Evolutionary conservation across 2,113 vertebrate species (phyloP).

Genomic region (Oxyruncus cristatus): DNA sequence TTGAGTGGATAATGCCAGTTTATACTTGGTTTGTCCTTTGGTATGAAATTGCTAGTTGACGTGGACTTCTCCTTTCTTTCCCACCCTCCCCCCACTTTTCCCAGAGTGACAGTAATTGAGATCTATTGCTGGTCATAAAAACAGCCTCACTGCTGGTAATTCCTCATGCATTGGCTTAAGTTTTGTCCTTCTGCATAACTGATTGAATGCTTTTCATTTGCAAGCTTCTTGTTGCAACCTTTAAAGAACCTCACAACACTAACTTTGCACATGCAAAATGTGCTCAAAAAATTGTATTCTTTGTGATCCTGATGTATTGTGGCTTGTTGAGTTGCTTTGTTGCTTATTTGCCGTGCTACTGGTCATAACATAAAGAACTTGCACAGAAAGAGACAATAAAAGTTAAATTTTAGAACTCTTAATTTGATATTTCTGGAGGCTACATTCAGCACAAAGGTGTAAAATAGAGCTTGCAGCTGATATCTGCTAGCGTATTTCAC

Average conservation of each 20-base stretch:
- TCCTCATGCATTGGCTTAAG: background rate
- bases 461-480: background rate
- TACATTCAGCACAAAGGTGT: background rate
- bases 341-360: background rate
- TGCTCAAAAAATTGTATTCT: background rate
- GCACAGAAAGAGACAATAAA: background rate
- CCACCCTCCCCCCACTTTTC: conserved; percentile 42
- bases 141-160: background rate
- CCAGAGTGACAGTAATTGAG: background rate
- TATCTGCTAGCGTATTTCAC: background rate
- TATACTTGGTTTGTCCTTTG: conserved; percentile 43
- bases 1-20: conserved; percentile 42
- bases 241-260: background rate
- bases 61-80: conserved; percentile 13
- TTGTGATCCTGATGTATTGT: background rate
- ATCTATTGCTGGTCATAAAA: background rate
- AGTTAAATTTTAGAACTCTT: background rate
- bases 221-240: background rate
- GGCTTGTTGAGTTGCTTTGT: background rate
- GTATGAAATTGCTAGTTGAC: background rate
- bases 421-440: background rate
- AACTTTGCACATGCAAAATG: background rate
- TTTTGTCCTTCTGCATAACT: background rate
- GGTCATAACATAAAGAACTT: background rate
- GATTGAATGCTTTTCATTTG: background rate